Conservation (phyloP, 2,797 vertebrate species). For the Helarctos malayanus region DNA sequence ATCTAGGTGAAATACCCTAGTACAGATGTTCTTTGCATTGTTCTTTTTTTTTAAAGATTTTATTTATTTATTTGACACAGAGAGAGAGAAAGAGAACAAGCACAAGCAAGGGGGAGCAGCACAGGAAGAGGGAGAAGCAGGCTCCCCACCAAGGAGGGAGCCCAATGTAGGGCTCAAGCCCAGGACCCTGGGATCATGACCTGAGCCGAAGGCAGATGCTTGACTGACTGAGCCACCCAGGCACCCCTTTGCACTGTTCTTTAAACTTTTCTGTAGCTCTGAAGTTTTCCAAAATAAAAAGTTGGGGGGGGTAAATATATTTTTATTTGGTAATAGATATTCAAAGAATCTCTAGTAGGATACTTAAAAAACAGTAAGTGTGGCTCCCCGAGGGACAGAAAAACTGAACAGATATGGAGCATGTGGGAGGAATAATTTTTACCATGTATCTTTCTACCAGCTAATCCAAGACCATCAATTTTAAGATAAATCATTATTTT, state of each 20-base stretch:
- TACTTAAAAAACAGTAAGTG: background rate
- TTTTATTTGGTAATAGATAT: background rate
- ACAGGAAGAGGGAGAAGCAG: background rate
- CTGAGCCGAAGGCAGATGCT: background rate
- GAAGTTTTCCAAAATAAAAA: constrained; percentile 3
- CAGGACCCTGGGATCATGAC: background rate
- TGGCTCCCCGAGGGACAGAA: background rate
- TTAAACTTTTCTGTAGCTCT: background rate
- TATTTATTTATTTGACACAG: background rate
- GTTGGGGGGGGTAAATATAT: background rate
- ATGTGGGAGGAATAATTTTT: background rate
- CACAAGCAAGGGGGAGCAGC: background rate
- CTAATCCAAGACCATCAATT: background rate
- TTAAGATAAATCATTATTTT: constrained; percentile 42
- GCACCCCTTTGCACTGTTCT: background rate
- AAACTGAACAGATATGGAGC: background rate
- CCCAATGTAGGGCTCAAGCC: background rate
- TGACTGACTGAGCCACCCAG: background rate
- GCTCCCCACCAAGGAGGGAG: background rate
- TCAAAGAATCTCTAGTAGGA: background rate
- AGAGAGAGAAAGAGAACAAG: background rate
- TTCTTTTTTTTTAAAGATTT: background rate
- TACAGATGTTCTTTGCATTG: background rate
- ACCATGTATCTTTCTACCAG: background rate
- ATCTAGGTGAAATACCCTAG: background rate